Evolutionary conservation across 2,888 invertebrate genomes (phyloP).

Genomic region (Drosophila helvetica): DNA sequence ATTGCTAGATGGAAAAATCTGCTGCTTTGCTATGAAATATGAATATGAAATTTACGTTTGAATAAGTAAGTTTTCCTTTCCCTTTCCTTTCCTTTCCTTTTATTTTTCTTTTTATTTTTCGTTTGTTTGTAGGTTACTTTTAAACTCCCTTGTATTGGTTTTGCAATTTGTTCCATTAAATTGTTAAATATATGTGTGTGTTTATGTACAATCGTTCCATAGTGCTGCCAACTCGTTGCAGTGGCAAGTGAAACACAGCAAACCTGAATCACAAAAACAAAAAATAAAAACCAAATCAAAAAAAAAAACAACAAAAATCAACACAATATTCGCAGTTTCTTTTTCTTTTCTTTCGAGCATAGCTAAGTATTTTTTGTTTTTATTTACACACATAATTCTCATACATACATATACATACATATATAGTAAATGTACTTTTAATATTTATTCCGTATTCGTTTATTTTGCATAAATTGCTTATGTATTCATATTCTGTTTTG

Average conservation of each 20-base stretch:
- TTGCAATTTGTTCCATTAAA: slow-evolving; percentile 83
- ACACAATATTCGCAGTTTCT: slow-evolving; percentile 43
- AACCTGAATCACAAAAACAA: slow-evolving; percentile 16
- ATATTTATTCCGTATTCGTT: slow-evolving; percentile 46
- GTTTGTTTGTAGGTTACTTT: slow-evolving; percentile 79
- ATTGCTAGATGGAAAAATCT: slow-evolving; percentile 53
- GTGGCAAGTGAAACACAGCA: slow-evolving; percentile 12
- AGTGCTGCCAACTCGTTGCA: slow-evolving; percentile 45
- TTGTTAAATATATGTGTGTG: slow-evolving; percentile 58
- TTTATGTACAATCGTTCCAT: slow-evolving; percentile 63
- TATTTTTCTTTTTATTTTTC: slow-evolving; percentile 33
- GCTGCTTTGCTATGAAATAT: slow-evolving; percentile 55
- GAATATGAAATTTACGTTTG: slow-evolving; percentile 62
- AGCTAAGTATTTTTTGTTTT: slow-evolving; percentile 41
- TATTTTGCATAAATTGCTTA: slow-evolving; percentile 61
- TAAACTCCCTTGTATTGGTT: slow-evolving; percentile 84
- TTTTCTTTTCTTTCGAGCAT: slow-evolving; percentile 53
- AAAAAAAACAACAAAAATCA: slow-evolving; percentile 46
- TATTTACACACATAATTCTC: slow-evolving; percentile 57
- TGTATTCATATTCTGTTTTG: slow-evolving; percentile 54
- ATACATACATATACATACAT: slow-evolving; percentile 29
- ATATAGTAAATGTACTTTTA: slow-evolving; percentile 10
- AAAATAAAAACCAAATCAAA: slow-evolving; percentile 43
- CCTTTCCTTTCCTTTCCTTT: slow-evolving; percentile 24
- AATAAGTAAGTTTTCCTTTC: slow-evolving; percentile 45